Conservation (phyloP, 2,888 invertebrate species). For the Pantelozetes paolii region DNA sequence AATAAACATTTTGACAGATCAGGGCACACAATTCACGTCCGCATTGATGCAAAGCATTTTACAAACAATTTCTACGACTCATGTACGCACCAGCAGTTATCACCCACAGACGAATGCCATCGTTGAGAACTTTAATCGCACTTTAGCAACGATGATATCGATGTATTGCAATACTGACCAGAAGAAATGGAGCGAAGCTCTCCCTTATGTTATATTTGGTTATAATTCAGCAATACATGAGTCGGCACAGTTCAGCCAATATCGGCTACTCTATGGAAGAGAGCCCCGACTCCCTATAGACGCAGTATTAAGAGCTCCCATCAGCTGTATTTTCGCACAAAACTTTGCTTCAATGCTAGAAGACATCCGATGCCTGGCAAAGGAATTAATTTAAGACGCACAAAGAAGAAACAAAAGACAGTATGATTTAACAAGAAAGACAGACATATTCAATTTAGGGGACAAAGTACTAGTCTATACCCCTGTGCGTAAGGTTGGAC, state of each 20-base stretch:
- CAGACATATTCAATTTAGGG: neutral
- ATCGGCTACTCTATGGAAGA: neutral
- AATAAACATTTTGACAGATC: neutral
- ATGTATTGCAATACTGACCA: slow-evolving; percentile 38
- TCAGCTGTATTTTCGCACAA: neutral
- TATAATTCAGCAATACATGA: neutral
- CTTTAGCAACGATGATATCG: slow-evolving; percentile 31
- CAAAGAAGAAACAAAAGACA: neutral
- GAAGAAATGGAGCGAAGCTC: slow-evolving; percentile 32
- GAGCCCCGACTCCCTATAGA: neutral
- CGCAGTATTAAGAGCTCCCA: neutral
- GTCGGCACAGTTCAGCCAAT: neutral
- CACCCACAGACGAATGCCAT: slow-evolving; percentile 42
- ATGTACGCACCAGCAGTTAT: slow-evolving; percentile 36
- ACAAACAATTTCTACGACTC: neutral
- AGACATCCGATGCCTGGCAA: neutral
- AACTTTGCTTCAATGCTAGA: neutral
- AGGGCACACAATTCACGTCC: neutral
- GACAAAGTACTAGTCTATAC: slow-evolving; percentile 34
- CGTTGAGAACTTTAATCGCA: slow-evolving; percentile 40
- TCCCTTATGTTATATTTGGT: neutral
- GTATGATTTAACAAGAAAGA: neutral
- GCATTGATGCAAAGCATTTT: neutral
- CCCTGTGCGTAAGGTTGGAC: neutral
- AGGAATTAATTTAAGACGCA: neutral